Evolutionary conservation across 2,797 vertebrate species (phyloP).

Genomic region (Rhinichthys osculus): DNA sequence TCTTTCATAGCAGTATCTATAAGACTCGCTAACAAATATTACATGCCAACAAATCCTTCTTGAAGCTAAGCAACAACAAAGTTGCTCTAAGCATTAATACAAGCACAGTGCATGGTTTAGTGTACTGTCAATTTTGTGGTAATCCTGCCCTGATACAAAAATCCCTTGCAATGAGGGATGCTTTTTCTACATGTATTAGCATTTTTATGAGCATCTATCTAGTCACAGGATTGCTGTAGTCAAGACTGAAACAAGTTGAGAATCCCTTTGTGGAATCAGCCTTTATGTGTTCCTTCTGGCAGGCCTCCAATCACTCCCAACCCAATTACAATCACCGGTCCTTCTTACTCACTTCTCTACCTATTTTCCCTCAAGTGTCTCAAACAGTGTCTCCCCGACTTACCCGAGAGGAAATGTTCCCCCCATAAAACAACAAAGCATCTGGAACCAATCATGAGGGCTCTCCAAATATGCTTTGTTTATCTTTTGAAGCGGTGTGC

Average conservation of each 20-base stretch:
- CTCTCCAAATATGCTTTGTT: slow-evolving; percentile 48
- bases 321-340: slow-evolving; percentile 71
- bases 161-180: slow-evolving; percentile 38
- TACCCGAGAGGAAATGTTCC: slow-evolving; percentile 27
- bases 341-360: slow-evolving; percentile 61
- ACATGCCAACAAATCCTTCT: slow-evolving; percentile 17
- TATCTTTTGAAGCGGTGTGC: slow-evolving; percentile 29
- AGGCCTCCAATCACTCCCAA: slow-evolving; percentile 66
- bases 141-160: slow-evolving; percentile 49
- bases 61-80: slow-evolving; percentile 36
- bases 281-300: slow-evolving; percentile 46
- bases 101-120: slow-evolving; percentile 29
- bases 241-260: slow-evolving; percentile 36
- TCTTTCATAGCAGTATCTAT: slow-evolving; percentile 1
- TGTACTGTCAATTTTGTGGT: slow-evolving; percentile 37
- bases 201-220: slow-evolving; percentile 61
- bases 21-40: slow-evolving; percentile 2
- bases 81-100: slow-evolving; percentile 31
- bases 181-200: slow-evolving; percentile 47
- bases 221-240: slow-evolving; percentile 48
- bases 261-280: slow-evolving; percentile 46
- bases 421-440: slow-evolving; percentile 43
- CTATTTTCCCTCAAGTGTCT: slow-evolving; percentile 40
- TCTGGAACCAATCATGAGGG: slow-evolving; percentile 35
- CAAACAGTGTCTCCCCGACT: slow-evolving; percentile 40